Conservation (phyloP, 2,888 invertebrate species). For the Ramazzottius varieornatus region DNA sequence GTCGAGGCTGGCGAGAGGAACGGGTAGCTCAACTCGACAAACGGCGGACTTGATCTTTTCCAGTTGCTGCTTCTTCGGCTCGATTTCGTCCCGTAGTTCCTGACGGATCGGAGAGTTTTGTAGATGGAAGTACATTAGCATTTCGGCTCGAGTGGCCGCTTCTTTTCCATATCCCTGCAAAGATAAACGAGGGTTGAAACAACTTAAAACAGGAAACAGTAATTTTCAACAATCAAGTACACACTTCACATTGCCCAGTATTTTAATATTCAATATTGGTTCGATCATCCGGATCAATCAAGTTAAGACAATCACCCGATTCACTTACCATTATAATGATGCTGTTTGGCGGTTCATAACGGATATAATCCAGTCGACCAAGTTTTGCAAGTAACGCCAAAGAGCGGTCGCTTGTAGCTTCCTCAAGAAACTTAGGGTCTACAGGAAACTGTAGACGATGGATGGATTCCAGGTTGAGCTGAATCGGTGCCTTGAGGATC, state of each 20-base stretch:
- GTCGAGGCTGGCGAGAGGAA: too few relatives aligned
- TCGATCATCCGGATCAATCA: not conserved
- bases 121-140: not conserved
- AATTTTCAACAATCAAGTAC: too few relatives aligned
- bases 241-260: too few relatives aligned
- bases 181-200: too few relatives aligned
- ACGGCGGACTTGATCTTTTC: too few relatives aligned
- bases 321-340: not conserved
- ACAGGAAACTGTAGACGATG: not conserved
- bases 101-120: too few relatives aligned
- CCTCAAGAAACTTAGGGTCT: not conserved
- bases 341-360: not conserved
- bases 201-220: too few relatives aligned
- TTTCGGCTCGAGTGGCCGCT: not conserved
- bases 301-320: not conserved
- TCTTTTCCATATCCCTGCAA: not conserved
- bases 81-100: too few relatives aligned
- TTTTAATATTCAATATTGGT: not conserved
- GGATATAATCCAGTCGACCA: not conserved
- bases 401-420: not conserved
- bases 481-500: not conserved
- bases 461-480: not conserved
- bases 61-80: too few relatives aligned
- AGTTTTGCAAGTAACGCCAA: not conserved
- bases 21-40: too few relatives aligned